Evolutionary conservation across 1,140 invertebrate species (phyloP).

Genomic region (Cyclina sinensis): DNA sequence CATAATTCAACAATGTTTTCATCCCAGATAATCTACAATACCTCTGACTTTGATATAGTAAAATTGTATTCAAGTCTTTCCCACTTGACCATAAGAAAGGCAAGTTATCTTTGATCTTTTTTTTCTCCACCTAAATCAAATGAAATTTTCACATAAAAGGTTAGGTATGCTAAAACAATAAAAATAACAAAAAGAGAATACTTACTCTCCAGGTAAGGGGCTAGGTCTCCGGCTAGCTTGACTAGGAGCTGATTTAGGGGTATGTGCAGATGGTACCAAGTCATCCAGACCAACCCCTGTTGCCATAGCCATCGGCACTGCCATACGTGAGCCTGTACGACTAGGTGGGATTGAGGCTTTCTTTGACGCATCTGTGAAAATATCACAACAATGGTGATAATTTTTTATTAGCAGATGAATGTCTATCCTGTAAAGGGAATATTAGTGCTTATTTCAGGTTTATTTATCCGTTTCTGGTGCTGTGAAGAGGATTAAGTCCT

Average conservation of each 20-base stretch:
- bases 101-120: neutral
- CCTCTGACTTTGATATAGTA: neutral
- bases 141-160: too few species aligned
- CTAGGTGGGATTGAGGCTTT: conserved; percentile 66
- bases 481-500: too few species aligned
- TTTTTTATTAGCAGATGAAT: too few species aligned
- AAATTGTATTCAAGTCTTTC: neutral
- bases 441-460: too few species aligned
- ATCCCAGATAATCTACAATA: too few species aligned
- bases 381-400: too few species aligned
- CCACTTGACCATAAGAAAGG: neutral
- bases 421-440: too few species aligned
- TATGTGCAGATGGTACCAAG: conserved; percentile 69
- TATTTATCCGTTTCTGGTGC: too few species aligned
- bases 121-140: too few species aligned
- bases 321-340: conserved; percentile 77
- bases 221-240: conserved; percentile 31
- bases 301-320: conserved; percentile 82
- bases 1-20: too few species aligned
- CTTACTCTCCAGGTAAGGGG: conserved; percentile 57
- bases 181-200: conserved; percentile 4
- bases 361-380: conserved; percentile 46
- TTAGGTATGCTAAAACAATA: too few species aligned
- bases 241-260: conserved; percentile 73
- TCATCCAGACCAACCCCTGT: conserved; percentile 82